phyloP scores from a whole-genome alignment of 1,140 invertebrate species.

The Hylaeus volcanicus region DNA sequence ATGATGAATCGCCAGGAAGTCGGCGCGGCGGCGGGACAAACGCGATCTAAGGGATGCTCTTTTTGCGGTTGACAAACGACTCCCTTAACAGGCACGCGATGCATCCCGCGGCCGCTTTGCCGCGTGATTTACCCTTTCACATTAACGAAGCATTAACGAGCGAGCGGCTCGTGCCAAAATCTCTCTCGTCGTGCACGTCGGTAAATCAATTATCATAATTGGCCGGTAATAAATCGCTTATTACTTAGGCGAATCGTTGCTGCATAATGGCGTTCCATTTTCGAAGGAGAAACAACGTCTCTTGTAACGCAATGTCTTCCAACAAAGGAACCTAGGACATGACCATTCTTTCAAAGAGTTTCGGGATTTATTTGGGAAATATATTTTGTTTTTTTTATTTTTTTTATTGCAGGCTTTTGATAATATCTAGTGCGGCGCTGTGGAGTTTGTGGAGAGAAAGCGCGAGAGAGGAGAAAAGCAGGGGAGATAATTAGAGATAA shows the following conservation, averaged over 20 bases:
- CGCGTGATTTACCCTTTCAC: slow-evolving; percentile 50
- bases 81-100: slow-evolving; percentile 20
- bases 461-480: too few species aligned
- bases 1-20: slow-evolving; percentile 23
- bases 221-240: slow-evolving; percentile 54
- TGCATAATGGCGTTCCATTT: slow-evolving; percentile 26
- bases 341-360: too few species aligned
- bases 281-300: neutral
- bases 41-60: slow-evolving; percentile 38
- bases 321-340: too few species aligned
- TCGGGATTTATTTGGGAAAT: too few species aligned
- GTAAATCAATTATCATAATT: slow-evolving; percentile 66
- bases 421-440: too few species aligned
- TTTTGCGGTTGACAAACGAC: slow-evolving; percentile 43
- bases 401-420: too few species aligned
- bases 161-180: slow-evolving; percentile 20
- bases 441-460: too few species aligned
- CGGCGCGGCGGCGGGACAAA: neutral
- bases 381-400: too few species aligned
- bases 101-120: slow-evolving; percentile 37
- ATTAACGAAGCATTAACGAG: slow-evolving; percentile 59
- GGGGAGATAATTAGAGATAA: too few species aligned
- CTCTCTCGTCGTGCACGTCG: slow-evolving; percentile 16
- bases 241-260: slow-evolving; percentile 51
- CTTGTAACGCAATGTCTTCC: too few species aligned